phyloP scores from a whole-genome alignment of 2,888 invertebrate species.

The Apamea crenata region DNA sequence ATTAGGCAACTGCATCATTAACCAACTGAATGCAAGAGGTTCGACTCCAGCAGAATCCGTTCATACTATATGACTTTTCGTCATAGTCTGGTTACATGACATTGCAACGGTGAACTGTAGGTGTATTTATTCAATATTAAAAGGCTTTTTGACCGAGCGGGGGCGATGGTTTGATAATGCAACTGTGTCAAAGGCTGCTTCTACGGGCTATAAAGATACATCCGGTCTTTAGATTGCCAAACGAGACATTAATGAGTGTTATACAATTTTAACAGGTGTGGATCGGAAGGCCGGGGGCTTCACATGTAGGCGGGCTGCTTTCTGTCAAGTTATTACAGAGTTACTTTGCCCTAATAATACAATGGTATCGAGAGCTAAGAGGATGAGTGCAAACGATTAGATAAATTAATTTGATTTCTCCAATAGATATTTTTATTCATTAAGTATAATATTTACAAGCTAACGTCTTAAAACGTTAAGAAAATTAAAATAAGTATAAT shows the following conservation, averaged over 20 bases:
- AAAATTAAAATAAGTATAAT: background rate
- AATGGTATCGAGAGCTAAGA: conserved; percentile 11
- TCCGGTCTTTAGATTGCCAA: conserved; percentile 79
- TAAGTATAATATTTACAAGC: background rate
- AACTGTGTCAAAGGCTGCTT: conserved; percentile 82
- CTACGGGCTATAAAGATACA: conserved; percentile 73
- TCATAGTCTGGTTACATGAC: conserved; percentile 71
- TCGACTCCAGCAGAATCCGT: conserved; percentile 44
- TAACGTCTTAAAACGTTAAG: background rate
- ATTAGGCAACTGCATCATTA: conserved; percentile 83
- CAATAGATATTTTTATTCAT: background rate
- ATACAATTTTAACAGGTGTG: conserved; percentile 69
- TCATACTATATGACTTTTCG: conserved; percentile 58
- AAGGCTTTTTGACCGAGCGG: conserved; percentile 80
- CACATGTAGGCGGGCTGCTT: conserved; percentile 50
- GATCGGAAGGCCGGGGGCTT: conserved; percentile 58
- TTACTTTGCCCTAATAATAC: conserved; percentile 28
- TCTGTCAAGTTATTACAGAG: conserved; percentile 25
- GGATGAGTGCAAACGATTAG: background rate
- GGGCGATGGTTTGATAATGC: conserved; percentile 81
- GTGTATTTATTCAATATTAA: conserved; percentile 84
- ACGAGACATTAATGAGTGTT: conserved; percentile 72
- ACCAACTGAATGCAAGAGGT: conserved; percentile 71
- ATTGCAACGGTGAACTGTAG: conserved; percentile 79
- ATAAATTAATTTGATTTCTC: background rate